Conservation (phyloP, 2,113 vertebrate species). For the Felis chaus region DNA sequence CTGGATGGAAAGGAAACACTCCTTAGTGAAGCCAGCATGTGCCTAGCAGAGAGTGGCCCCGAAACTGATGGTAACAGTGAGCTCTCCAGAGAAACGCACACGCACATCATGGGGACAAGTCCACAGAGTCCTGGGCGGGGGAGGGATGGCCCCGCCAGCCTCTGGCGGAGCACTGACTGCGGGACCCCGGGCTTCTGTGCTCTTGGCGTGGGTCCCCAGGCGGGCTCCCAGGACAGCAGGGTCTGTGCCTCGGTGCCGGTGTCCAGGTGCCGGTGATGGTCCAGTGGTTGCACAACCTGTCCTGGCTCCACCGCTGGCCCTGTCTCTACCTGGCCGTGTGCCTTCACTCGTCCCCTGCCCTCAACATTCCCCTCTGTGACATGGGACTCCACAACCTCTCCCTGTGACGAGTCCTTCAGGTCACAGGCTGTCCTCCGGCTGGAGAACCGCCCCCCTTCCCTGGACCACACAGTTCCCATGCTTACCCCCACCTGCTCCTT, state of each 20-base stretch:
- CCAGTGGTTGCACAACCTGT: no score
- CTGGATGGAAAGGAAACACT: not conserved
- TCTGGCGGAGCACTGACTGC: rapidly evolving
- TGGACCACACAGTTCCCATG: rapidly evolving
- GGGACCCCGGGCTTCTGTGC: rapidly evolving
- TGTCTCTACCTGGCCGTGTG: rapidly evolving
- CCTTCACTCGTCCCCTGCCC: not conserved
- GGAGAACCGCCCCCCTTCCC: not conserved
- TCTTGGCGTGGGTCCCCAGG: rapidly evolving
- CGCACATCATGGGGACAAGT: rapidly evolving
- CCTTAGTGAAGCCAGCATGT: not conserved
- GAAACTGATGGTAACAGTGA: rapidly evolving
- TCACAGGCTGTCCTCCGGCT: not conserved
- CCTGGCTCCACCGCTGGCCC: not conserved
- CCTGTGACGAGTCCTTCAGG: not conserved
- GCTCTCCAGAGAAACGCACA: rapidly evolving
- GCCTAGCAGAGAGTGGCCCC: not conserved
- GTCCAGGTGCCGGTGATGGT: not conserved
- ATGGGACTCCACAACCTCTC: rapidly evolving
- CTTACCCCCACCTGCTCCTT: not conserved
- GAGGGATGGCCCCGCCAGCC: rapidly evolving
- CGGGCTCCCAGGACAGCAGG: not conserved
- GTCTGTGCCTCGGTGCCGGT: no score
- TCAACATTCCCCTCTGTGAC: not conserved
- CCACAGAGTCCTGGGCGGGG: rapidly evolving